These are phyloP conservation scores for Pygocentrus nattereri DNA, from an alignment of 2,797 vertebrate species.

Conservation along the genomic window DNA sequence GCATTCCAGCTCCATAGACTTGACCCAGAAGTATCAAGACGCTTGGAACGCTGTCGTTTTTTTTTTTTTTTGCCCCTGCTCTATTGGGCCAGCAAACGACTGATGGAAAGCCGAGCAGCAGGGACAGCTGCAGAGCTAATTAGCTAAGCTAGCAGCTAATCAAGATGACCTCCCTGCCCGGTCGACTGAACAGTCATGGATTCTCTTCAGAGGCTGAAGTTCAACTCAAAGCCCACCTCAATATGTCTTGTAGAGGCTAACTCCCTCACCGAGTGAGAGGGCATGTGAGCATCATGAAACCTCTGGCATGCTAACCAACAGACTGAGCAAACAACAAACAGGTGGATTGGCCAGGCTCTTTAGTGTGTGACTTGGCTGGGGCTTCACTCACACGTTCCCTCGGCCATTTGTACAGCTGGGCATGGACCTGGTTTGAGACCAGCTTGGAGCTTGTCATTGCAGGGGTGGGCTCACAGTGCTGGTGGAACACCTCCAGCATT, in stretches of 20 bases:
- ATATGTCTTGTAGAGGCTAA: constrained; percentile 47
- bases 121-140: background rate
- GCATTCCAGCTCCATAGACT: constrained; percentile 42
- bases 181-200: constrained; percentile 22
- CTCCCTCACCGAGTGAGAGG: constrained; percentile 49
- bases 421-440: constrained; percentile 54
- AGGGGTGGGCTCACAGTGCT: constrained; percentile 45
- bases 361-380: constrained; percentile 61
- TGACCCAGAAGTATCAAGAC: constrained; percentile 64
- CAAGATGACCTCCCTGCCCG: constrained; percentile 30
- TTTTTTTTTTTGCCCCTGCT: constrained; percentile 3
- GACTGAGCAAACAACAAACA: constrained; percentile 54
- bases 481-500: constrained; percentile 62
- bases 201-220: constrained; percentile 22
- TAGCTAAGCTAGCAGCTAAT: constrained; percentile 47
- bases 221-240: constrained; percentile 16
- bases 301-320: constrained; percentile 33
- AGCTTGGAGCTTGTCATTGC: constrained; percentile 29
- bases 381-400: constrained; percentile 56
- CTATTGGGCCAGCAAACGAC: background rate
- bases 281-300: constrained; percentile 41
- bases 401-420: constrained; percentile 71
- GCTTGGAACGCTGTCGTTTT: constrained; percentile 18
- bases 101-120: background rate
- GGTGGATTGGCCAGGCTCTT: constrained; percentile 38